Conservation (phyloP, 2,113 vertebrate genomes). For the Oncorhynchus nerka region DNA sequence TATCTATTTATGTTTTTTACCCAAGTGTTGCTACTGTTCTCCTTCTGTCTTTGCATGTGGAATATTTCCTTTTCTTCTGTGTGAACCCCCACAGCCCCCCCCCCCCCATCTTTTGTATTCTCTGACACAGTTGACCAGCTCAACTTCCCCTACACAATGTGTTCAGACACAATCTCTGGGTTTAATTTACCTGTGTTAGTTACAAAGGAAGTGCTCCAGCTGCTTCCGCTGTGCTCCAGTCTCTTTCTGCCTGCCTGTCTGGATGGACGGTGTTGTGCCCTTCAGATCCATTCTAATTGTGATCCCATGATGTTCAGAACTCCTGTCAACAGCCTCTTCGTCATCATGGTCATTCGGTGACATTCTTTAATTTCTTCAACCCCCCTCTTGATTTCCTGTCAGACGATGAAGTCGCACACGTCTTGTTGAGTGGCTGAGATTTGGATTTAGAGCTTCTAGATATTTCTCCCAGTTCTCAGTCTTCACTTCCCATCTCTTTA, state of each 20-base stretch:
- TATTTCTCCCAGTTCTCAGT: not conserved
- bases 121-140: not conserved
- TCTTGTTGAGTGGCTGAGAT: constrained; percentile 10
- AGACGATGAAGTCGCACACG: constrained; percentile 8
- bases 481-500: constrained; percentile 14
- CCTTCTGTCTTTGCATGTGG: constrained; percentile 53
- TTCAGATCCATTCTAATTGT: not conserved
- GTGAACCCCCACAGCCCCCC: constrained; percentile 43
- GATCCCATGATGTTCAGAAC: too few relatives aligned
- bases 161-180: too few relatives aligned
- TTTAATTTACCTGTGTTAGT: not conserved
- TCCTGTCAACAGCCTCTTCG: not conserved
- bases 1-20: not conserved
- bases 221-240: constrained; percentile 5
- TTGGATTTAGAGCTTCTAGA: constrained; percentile 9
- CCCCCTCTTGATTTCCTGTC: constrained; percentile 9
- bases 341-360: not conserved
- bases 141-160: too few relatives aligned
- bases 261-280: not conserved
- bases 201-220: constrained; percentile 28
- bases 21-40: too few relatives aligned
- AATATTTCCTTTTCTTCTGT: constrained; percentile 62
- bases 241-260: not conserved
- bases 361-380: not conserved
- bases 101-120: constrained; percentile 55